Evolutionary conservation across 2,113 vertebrate species (phyloP).

Genomic region (Rhynchomys soricoides): DNA sequence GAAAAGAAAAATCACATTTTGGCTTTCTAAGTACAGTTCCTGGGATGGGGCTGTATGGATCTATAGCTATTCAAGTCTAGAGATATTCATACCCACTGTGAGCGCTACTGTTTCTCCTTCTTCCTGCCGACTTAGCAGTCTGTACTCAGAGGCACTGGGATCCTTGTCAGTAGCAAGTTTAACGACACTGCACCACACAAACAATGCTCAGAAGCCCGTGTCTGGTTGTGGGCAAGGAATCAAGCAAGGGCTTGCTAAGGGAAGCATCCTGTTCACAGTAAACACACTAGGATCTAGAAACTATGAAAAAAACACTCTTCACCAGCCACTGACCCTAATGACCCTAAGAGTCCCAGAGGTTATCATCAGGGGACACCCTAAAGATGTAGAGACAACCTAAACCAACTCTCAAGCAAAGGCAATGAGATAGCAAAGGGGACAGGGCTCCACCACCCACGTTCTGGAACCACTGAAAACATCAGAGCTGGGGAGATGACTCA

Average conservation of each 20-base stretch:
- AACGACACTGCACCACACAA: neutral
- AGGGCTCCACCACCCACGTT: neutral
- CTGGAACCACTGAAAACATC: neutral
- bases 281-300: neutral
- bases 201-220: neutral
- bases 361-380: neutral
- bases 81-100: neutral
- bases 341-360: neutral
- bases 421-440: fast-evolving
- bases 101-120: neutral
- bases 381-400: neutral
- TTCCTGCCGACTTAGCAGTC: neutral
- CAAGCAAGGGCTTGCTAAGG: neutral
- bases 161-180: neutral
- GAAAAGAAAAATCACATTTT: no score
- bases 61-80: neutral
- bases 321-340: neutral
- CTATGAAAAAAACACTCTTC: neutral
- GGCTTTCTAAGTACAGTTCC: neutral
- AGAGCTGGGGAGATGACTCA: neutral
- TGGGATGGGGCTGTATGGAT: neutral
- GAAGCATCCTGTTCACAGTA: neutral
- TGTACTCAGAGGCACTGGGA: neutral
- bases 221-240: neutral
- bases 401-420: neutral